Evolutionary conservation across 2,113 vertebrate species (phyloP).

Genomic region (Dunckerocampus dactyliophorus): DNA sequence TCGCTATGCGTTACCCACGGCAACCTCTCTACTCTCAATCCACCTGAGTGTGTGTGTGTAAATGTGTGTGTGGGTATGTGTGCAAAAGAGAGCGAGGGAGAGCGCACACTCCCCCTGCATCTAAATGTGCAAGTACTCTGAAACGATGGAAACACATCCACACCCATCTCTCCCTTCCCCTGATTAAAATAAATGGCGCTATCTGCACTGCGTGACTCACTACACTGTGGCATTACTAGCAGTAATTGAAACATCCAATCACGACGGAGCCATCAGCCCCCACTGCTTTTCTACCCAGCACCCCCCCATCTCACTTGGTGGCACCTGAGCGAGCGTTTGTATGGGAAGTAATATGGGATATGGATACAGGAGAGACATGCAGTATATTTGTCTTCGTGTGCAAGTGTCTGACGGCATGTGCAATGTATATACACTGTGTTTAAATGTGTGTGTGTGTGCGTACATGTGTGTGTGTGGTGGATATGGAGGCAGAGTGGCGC

Average conservation of each 20-base stretch:
- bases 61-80: conserved; percentile 24
- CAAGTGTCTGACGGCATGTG: conserved; percentile 1
- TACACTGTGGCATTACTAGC: conserved; percentile 75
- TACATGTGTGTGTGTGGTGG: conserved; percentile 70
- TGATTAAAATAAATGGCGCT: conserved; percentile 78
- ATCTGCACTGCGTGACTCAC: conserved; percentile 75
- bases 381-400: conserved; percentile 15
- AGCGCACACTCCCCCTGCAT: conserved; percentile 55
- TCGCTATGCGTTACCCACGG: conserved; percentile 73
- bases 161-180: conserved; percentile 70
- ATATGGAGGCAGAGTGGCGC: conserved; percentile 86
- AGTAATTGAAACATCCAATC: conserved; percentile 78
- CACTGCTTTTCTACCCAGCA: conserved; percentile 14
- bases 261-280: conserved; percentile 67
- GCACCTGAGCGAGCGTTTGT: conserved; percentile 64
- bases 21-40: conserved; percentile 68
- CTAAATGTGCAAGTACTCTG: conserved; percentile 69
- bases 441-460: conserved; percentile 42
- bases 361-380: conserved; percentile 10
- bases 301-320: conserved; percentile 65
- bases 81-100: conserved; percentile 24
- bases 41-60: conserved; percentile 55
- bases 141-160: conserved; percentile 69
- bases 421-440: conserved; percentile 11
- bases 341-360: conserved; percentile 57